phyloP scores from a whole-genome alignment of 2,113 vertebrate species.

The Chamaetylas fuelleborni region DNA sequence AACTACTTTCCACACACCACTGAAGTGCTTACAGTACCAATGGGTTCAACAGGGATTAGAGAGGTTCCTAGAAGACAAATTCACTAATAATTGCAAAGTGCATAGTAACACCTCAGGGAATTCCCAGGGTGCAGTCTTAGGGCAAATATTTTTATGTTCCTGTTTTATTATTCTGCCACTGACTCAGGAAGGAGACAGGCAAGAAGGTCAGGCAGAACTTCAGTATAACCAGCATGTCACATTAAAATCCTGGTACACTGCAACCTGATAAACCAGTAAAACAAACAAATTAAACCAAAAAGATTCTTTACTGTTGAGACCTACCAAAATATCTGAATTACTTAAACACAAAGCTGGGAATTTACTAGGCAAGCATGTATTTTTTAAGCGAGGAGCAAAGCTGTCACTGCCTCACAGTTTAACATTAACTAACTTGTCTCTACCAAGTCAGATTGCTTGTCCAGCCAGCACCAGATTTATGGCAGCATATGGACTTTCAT shows the following conservation, averaged over 20 bases:
- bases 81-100: not conserved
- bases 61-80: not conserved
- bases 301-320: not conserved
- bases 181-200: rapidly evolving
- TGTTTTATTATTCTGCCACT: not conserved
- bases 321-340: not conserved
- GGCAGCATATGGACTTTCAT: slow-evolving; percentile 7
- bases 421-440: slow-evolving; percentile 20
- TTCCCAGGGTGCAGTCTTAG: not conserved
- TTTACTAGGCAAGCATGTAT: not conserved
- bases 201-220: not conserved
- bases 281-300: not conserved
- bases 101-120: not conserved
- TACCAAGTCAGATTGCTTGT: not conserved
- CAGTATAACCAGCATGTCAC: not conserved
- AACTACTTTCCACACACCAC: not conserved
- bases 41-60: not conserved
- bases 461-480: not conserved
- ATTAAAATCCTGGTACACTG: not conserved
- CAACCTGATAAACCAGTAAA: not conserved
- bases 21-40: not conserved
- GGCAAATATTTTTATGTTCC: not conserved
- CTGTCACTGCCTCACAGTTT: not conserved
- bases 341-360: not conserved
- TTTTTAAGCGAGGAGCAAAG: not conserved